Base-by-base conservation (phyloP, 2,797 vertebrate genomes). In the Halcyon leucocephala region DNA sequence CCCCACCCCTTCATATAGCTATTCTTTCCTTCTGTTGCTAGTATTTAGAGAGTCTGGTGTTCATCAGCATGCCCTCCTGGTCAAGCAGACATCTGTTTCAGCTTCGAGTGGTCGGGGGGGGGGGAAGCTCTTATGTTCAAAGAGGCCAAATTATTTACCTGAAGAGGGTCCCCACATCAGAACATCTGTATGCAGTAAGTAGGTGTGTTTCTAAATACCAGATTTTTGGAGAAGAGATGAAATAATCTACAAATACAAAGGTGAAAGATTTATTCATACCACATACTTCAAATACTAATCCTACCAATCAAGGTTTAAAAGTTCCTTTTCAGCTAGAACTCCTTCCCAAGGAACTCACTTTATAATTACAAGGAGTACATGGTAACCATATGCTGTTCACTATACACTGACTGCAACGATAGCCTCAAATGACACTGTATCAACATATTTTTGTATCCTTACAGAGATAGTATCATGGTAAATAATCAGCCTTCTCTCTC, bases 51-150 rank as follows among this genome's bases (percentile, higher is more conserved):
- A 86, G 80, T 24, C 83, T 94, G 88, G 60, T 57, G 78, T 67
- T 87, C 86, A 92, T 82, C 93, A 97, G 52, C 44, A 52, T 61
- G 89, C 57, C 82, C 92, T 77, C 79, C 61, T 85, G 74, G 48
- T 67, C 71, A 92, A 84, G 12, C 64, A 91, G 67, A 64, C 77
- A 91, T 80, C 78, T 93, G 78, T 74, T 94, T 89, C 86, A 85
- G 64, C 60, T 92, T 96, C 78, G 82, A 77, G 81, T 12, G 26
- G 22, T 87, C 83, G 60, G 44, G 12, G 7, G 54, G 66, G 46
- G 79, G 51, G 82, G 60, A 89, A 58, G 22, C 49, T 74, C 78
- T 61, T 42, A 21, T 12, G 35, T 74, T 92, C 84, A 87, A 87
- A 95, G 79, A 81, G 74, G 57, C 29, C 67, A 82, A 93, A 88